Conservation (phyloP, 2,888 invertebrate genomes). For the Mesorhabditis spiculigera region DNA sequence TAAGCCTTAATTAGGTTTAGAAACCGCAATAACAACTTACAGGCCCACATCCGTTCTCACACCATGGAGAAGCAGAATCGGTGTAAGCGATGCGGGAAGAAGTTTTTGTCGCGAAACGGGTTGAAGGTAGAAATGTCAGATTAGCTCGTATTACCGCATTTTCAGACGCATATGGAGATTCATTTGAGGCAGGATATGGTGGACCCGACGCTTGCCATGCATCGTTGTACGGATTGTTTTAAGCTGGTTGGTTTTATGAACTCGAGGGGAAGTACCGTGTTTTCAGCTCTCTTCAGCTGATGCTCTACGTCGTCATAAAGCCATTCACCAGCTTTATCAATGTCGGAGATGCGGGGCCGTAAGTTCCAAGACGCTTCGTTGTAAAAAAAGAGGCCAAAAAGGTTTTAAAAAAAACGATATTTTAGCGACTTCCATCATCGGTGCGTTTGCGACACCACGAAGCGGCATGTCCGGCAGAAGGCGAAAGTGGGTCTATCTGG, state of each 20-base stretch:
- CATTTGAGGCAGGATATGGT: constrained; percentile 17
- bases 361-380: neutral
- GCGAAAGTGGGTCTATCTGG: neutral
- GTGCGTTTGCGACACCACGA: neutral
- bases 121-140: neutral
- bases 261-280: neutral
- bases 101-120: neutral
- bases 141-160: neutral
- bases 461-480: neutral
- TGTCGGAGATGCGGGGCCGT: neutral
- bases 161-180: constrained; percentile 16
- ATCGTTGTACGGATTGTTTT: neutral
- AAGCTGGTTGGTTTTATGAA: neutral
- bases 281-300: constrained; percentile 4
- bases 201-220: constrained; percentile 12
- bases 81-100: constrained; percentile 7
- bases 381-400: too few species aligned
- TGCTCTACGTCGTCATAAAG: neutral
- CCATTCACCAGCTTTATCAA: neutral
- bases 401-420: neutral
- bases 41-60: constrained; percentile 6
- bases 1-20: neutral
- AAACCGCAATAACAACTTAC: neutral
- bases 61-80: neutral
- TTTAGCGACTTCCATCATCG: neutral